Evolutionary conservation across 2,888 invertebrate genomes (phyloP).

Genomic region (Melieria crassipennis): DNA sequence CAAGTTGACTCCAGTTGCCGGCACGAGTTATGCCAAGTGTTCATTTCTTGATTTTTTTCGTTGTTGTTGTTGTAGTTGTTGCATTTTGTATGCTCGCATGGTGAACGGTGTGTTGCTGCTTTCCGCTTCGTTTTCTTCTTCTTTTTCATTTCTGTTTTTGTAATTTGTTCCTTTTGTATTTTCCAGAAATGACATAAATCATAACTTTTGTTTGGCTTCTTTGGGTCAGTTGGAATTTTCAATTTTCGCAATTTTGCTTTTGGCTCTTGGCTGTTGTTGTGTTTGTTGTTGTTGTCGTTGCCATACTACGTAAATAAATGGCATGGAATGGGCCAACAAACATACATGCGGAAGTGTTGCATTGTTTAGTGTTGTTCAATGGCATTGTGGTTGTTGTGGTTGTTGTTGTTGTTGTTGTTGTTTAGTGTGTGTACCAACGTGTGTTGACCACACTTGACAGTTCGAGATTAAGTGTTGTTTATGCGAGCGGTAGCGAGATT

Average conservation of each 20-base stretch:
- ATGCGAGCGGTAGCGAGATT: background rate
- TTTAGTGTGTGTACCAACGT: background rate
- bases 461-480: background rate
- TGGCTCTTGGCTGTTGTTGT: background rate
- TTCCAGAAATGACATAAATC: slow-evolving; percentile 33
- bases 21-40: background rate
- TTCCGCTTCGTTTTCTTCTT: background rate
- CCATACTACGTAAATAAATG: slow-evolving; percentile 2
- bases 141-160: slow-evolving; percentile 3
- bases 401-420: background rate
- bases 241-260: background rate
- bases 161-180: background rate
- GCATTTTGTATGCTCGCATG: background rate
- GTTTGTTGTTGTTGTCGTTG: background rate
- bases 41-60: background rate
- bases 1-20: no score
- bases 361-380: background rate
- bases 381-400: background rate
- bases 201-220: slow-evolving; percentile 36
- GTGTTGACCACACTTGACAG: no score
- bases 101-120: background rate
- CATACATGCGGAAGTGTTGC: slow-evolving; percentile 9
- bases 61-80: no score
- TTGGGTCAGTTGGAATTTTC: slow-evolving; percentile 36
- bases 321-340: no score